Evolutionary conservation across 1,140 invertebrate species (phyloP).

Genomic region (Lordiphosa collinella): DNA sequence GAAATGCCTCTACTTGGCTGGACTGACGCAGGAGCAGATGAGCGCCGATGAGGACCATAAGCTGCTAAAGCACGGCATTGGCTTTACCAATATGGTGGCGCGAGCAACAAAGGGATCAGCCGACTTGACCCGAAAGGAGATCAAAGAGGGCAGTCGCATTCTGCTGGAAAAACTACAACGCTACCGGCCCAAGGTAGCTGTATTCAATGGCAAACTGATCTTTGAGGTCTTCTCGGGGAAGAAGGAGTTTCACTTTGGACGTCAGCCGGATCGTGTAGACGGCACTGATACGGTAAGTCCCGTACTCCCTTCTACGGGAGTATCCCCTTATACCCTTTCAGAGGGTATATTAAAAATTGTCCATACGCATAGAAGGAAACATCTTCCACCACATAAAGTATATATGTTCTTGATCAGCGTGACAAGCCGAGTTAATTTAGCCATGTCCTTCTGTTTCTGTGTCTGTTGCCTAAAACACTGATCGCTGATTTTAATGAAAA

Average conservation of each 20-base stretch:
- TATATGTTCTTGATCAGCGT: too few relatives aligned
- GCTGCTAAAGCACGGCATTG: conserved; percentile 95
- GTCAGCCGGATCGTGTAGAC: conserved; percentile 94
- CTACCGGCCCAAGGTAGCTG: conserved; percentile 97
- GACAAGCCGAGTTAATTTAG: too few relatives aligned
- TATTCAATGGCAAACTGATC: conserved; percentile 99
- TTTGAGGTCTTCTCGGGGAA: conserved; percentile 98
- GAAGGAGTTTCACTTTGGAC: conserved; percentile 97
- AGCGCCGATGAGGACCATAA: conserved; percentile 97
- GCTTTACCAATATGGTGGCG: conserved; percentile 98
- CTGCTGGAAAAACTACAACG: conserved; percentile 94
- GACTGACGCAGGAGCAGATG: conserved; percentile 95
- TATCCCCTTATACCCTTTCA: too few relatives aligned
- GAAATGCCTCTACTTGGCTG: conserved; percentile 97
- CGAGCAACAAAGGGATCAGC: conserved; percentile 97
- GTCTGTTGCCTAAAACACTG: too few relatives aligned
- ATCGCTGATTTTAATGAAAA: too few relatives aligned
- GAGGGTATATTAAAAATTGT: too few relatives aligned
- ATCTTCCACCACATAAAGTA: too few relatives aligned
- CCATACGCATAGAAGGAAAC: too few relatives aligned
- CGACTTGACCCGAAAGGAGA: conserved; percentile 97
- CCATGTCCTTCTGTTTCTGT: too few relatives aligned
- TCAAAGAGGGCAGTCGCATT: conserved; percentile 96
- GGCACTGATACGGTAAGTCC: conserved; percentile 94
- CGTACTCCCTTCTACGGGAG: neutral